phyloP scores from a whole-genome alignment of 2,888 invertebrate species.

The Athalia circularis region DNA sequence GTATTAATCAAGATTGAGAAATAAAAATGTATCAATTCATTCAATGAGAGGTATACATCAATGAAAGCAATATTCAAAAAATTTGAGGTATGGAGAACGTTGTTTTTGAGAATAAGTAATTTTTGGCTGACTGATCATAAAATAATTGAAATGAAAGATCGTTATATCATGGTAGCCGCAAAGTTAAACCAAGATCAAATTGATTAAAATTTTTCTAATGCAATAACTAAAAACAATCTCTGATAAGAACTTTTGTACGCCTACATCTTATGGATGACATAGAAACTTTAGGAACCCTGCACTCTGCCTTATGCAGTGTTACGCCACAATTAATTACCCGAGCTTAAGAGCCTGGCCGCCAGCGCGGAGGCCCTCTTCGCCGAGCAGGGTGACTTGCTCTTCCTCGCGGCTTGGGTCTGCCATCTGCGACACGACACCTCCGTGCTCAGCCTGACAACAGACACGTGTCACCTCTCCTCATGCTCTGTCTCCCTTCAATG shows the following conservation, averaged over 20 bases:
- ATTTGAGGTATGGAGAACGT: not conserved
- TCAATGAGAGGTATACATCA: too few species aligned
- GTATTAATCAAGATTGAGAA: constrained; percentile 14
- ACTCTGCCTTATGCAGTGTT: constrained; percentile 62
- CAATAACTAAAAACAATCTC: not conserved
- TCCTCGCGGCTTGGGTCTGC: constrained; percentile 97
- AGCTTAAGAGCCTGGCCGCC: constrained; percentile 98
- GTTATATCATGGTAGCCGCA: not conserved
- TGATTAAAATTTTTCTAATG: not conserved
- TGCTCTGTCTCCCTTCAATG: constrained; percentile 68
- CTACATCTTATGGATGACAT: constrained; percentile 10
- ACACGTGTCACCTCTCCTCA: constrained; percentile 73
- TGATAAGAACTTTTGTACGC: not conserved
- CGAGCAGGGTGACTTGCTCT: constrained; percentile 96
- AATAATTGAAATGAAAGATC: constrained; percentile 9
- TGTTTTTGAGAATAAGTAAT: not conserved
- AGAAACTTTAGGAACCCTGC: constrained; percentile 55
- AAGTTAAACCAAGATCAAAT: not conserved
- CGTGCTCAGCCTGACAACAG: constrained; percentile 84
- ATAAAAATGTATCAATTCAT: not conserved
- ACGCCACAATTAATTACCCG: constrained; percentile 86
- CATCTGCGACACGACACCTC: constrained; percentile 89
- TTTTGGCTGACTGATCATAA: not conserved
- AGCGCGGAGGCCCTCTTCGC: constrained; percentile 95
- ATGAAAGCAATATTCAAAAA: not conserved